Base-by-base conservation (phyloP, 2,888 invertebrate species). In the Parapristionchus giblindavisi region DNA sequence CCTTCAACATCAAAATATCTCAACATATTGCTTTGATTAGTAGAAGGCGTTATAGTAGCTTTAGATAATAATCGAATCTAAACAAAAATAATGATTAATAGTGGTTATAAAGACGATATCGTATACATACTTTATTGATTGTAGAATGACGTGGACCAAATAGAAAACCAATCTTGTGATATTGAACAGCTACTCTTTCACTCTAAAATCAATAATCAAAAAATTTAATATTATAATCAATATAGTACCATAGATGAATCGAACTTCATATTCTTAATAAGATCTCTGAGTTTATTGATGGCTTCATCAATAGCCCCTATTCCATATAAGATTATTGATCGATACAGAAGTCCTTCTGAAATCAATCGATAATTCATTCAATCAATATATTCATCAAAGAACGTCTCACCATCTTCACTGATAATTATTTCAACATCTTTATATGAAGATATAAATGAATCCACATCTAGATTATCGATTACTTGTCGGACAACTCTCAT, bases 311-410 rank as follows among this genome's bases (percentile, higher is more conserved):
- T 11, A 21, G 14, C 8, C 32, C 58, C 11, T 27, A 27, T 27
- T 58, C 34, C 29, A 58, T 34, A 58, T 58, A 58, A 34, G 58
- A 58, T 58, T 58, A 58, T 58, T 34, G 58, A 58, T 58, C 58
- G 58, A 58, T 29, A 17, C 14, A 21, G 58, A 32, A 17, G 3
- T 21, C 27, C 58, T 21, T 58, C 58, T 58, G 29, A 58, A 58
- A 11, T 34, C 11, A 17, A 58, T n/a, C 58, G 27, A 34, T 58
- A 58, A 8, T 21, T 5, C 2, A 58, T 5, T 43, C 43, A 17
- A 43, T 43, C 43, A 43, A 43, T 8, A 11, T 29, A n/a, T n/a
- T n/a, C n/a, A n/a, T n/a, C n/a, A 34, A 29, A 2, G 29, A 58
- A 4, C 5, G 24, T 24, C 3, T 58, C 1, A 58, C 58, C 58